phyloP scores from a whole-genome alignment of 2,113 vertebrate genomes.

The Xenopus tropicalis region DNA sequence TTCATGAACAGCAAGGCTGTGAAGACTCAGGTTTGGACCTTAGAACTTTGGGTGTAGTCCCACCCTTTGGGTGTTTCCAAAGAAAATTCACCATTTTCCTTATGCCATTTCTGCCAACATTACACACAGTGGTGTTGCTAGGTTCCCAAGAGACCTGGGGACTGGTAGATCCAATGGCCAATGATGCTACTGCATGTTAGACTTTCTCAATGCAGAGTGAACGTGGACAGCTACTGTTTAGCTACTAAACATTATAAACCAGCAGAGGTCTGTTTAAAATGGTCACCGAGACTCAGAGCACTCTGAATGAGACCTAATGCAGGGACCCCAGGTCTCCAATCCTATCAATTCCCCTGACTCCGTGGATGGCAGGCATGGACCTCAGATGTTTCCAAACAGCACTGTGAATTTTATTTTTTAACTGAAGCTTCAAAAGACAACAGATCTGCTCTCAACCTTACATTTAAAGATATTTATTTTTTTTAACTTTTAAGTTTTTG shows the following conservation, averaged over 20 bases:
- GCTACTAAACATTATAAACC: background rate
- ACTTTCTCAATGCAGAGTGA: too few species aligned
- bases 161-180: background rate
- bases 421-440: slow-evolving; percentile 11
- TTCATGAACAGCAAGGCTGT: slow-evolving; percentile 54
- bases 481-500: background rate
- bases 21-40: slow-evolving; percentile 62
- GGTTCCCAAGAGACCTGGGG: background rate
- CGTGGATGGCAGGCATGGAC: slow-evolving; percentile 67
- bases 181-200: background rate
- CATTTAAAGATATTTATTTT: background rate
- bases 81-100: slow-evolving; percentile 54
- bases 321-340: background rate
- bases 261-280: background rate
- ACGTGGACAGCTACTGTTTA: too few species aligned
- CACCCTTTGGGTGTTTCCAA: slow-evolving; percentile 55
- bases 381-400: slow-evolving; percentile 81
- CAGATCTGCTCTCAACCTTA: background rate
- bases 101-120: slow-evolving; percentile 36
- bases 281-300: background rate
- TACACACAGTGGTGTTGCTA: slow-evolving; percentile 46
- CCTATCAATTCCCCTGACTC: background rate
- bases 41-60: slow-evolving; percentile 55
- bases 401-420: slow-evolving; percentile 84
- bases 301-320: background rate